Percentiles rank a stretch among this genome's conserved stretches.
Conservation (phyloP, 2,113 vertebrate species). For the Sturnira hondurensis region DNA sequence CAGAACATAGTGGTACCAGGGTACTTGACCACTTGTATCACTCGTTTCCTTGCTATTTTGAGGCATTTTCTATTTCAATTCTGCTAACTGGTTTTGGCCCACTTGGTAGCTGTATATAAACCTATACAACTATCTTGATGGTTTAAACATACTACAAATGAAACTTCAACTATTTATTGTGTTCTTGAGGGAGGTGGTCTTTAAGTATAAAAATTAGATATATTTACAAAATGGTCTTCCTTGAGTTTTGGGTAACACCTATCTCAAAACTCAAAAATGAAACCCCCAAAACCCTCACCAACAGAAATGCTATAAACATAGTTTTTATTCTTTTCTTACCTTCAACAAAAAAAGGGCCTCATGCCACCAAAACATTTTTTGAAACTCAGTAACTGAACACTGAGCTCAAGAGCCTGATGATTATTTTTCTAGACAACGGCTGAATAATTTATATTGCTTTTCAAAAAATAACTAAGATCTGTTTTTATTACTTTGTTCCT, state of each 20-base stretch:
- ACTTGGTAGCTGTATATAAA: background rate
- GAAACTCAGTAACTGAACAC: slow-evolving; percentile 35
- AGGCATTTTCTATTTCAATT: background rate
- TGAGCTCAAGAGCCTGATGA: background rate
- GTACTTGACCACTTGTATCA: background rate
- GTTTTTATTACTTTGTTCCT: slow-evolving; percentile 53
- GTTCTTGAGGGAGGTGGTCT: background rate
- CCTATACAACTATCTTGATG: background rate
- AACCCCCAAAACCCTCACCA: slow-evolving; percentile 40
- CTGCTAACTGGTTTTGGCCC: background rate
- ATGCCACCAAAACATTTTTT: slow-evolving; percentile 49
- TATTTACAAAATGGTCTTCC: slow-evolving; percentile 11
- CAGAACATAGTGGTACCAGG: background rate
- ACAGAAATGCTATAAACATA: slow-evolving; percentile 55
- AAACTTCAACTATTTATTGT: background rate
- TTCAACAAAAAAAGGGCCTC: slow-evolving; percentile 45
- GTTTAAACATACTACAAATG: background rate
- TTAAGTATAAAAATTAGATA: background rate
- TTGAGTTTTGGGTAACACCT: background rate
- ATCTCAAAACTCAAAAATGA: slow-evolving; percentile 39
- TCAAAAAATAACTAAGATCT: slow-evolving; percentile 43
- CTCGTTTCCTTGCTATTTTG: background rate
- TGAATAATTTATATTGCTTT: slow-evolving; percentile 58
- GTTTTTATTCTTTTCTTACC: slow-evolving; percentile 65
- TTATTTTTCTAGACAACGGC: slow-evolving; percentile 55